phyloP scores from a whole-genome alignment of 2,113 vertebrate species.

The Triplophysa siluroides region DNA sequence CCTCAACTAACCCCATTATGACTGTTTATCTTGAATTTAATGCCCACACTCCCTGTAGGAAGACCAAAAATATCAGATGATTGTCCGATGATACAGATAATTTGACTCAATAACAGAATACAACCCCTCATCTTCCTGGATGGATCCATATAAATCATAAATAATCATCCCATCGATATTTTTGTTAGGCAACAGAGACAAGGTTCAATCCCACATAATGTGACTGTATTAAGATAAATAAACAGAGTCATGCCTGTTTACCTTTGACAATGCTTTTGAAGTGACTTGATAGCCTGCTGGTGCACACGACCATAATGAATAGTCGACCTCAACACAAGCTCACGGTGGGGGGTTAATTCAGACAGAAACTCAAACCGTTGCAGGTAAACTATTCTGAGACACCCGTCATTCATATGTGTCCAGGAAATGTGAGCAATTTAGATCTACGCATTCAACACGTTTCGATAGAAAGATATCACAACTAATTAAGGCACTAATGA shows the following conservation, averaged over 20 bases:
- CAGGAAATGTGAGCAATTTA: background rate
- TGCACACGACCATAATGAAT: background rate
- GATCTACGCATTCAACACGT: slow-evolving; percentile 12
- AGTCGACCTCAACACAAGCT: background rate
- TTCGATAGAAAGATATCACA: slow-evolving; percentile 15
- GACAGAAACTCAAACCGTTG: slow-evolving; percentile 6
- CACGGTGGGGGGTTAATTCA: background rate
- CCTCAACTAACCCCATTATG: slow-evolving; percentile 42
- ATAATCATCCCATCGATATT: slow-evolving; percentile 51
- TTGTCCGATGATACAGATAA: slow-evolving; percentile 43
- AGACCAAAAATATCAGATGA: slow-evolving; percentile 44
- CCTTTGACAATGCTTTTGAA: background rate
- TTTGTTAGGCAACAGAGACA: slow-evolving; percentile 10
- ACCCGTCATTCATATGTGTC: background rate
- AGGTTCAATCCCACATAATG: background rate
- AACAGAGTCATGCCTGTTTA: background rate
- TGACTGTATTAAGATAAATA: background rate
- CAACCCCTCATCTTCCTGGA: slow-evolving; percentile 33
- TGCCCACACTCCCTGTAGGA: slow-evolving; percentile 38
- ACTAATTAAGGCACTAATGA: slow-evolving; percentile 47
- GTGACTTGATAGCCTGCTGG: background rate
- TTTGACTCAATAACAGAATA: slow-evolving; percentile 31
- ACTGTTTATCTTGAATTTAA: slow-evolving; percentile 51
- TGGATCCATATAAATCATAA: slow-evolving; percentile 43
- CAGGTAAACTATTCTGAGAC: background rate